These are phyloP conservation scores for Harpegnathos saltator DNA, from an alignment of 1,140 invertebrate species.

Conservation along the genomic window DNA sequence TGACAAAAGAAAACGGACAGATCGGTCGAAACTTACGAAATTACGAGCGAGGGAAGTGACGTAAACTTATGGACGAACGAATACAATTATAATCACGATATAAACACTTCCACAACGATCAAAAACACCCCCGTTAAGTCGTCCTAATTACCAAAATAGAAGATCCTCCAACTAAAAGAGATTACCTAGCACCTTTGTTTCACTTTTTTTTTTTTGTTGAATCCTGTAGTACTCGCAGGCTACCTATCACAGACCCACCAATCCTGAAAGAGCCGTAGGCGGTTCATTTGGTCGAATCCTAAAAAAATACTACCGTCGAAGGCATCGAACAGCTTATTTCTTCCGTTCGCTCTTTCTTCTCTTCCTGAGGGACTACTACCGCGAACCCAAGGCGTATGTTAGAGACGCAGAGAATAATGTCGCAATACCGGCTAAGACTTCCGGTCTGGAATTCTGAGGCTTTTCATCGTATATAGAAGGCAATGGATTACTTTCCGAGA, in stretches of 20 bases:
- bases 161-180: slow-evolving; percentile 67
- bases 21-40: slow-evolving; percentile 26
- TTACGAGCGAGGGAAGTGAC: slow-evolving; percentile 30
- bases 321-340: slow-evolving; percentile 51
- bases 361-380: slow-evolving; percentile 33
- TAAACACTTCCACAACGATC: slow-evolving; percentile 21
- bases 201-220: slow-evolving; percentile 37
- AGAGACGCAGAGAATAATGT: slow-evolving; percentile 1
- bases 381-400: slow-evolving; percentile 17
- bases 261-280: slow-evolving; percentile 70
- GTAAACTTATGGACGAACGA: slow-evolving; percentile 37
- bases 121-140: slow-evolving; percentile 41
- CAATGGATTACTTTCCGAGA: slow-evolving; percentile 49
- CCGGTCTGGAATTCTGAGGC: slow-evolving; percentile 35
- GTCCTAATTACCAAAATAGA: slow-evolving; percentile 70
- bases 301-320: slow-evolving; percentile 73
- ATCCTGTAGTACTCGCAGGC: slow-evolving; percentile 72
- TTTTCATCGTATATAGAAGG: slow-evolving; percentile 43
- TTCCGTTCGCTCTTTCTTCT: slow-evolving; percentile 42
- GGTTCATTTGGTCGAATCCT: slow-evolving; percentile 74
- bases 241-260: slow-evolving; percentile 78
- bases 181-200: slow-evolving; percentile 72
- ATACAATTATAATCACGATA: slow-evolving; percentile 22
- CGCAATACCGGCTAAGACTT: slow-evolving; percentile 36
- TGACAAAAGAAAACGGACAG: slow-evolving; percentile 8